These are phyloP conservation scores for Apteryx owenii DNA, from an alignment of 2,113 vertebrate genomes.

Conservation along the genomic window DNA sequence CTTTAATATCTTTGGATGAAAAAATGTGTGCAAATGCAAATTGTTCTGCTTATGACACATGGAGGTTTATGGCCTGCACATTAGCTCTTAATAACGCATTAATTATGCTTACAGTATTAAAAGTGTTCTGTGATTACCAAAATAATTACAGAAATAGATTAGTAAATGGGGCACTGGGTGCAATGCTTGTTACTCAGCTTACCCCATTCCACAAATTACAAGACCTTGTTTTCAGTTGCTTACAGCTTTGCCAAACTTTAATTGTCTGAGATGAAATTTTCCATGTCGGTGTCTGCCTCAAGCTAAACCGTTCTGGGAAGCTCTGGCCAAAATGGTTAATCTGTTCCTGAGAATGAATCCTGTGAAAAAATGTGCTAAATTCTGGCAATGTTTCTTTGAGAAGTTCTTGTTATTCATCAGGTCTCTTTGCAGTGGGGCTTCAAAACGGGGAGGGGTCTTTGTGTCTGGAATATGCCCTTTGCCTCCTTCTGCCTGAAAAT, in stretches of 20 bases:
- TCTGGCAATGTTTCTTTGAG: not conserved
- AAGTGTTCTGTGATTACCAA: slow-evolving; percentile 65
- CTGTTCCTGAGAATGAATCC: slow-evolving; percentile 4
- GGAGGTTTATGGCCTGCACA: slow-evolving; percentile 50
- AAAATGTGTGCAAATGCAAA: slow-evolving; percentile 34
- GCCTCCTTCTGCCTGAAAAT: not conserved
- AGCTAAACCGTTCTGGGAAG: not conserved
- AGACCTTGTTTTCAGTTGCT: not conserved
- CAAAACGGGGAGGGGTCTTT: not conserved
- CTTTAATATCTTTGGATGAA: slow-evolving; percentile 18
- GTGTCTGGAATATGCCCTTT: not conserved
- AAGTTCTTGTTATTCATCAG: not conserved
- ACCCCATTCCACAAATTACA: not conserved
- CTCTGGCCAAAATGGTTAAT: slow-evolving; percentile 48
- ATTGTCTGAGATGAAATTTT: slow-evolving; percentile 32
- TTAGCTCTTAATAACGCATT: slow-evolving; percentile 47
- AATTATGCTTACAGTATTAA: slow-evolving; percentile 59
- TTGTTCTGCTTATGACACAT: slow-evolving; percentile 33
- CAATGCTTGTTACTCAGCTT: not conserved
- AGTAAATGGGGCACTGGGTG: slow-evolving; percentile 42
- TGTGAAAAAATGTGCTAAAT: not conserved
- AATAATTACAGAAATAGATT: slow-evolving; percentile 61
- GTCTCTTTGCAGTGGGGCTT: not conserved
- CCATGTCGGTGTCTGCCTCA: not conserved
- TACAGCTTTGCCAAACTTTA: slow-evolving; percentile 17